Percentiles rank a stretch among this genome's conserved stretches.
phyloP scores from a whole-genome alignment of 2,888 invertebrate species.

The Drosophila parthenogenetica region DNA sequence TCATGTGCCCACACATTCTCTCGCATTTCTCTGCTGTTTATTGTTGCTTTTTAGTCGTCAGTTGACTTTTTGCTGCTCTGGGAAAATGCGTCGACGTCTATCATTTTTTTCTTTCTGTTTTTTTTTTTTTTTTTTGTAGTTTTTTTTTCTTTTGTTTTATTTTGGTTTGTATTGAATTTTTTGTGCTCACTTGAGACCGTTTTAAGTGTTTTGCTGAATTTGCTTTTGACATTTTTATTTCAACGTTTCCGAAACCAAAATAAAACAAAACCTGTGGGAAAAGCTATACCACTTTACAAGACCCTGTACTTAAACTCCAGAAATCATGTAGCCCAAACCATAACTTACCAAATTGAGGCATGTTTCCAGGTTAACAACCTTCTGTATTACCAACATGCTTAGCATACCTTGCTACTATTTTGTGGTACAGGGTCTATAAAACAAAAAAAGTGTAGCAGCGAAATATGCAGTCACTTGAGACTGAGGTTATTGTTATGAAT shows the following conservation, averaged over 20 bases:
- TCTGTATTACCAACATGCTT: too few relatives aligned
- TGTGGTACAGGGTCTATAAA: too few relatives aligned
- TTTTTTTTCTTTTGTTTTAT: constrained; percentile 23
- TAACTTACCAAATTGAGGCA: too few relatives aligned
- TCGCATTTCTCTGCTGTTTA: constrained; percentile 49
- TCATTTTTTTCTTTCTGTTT: constrained; percentile 31
- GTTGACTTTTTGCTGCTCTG: constrained; percentile 65
- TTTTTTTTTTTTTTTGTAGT: constrained; percentile 35
- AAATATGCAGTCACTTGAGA: constrained; percentile 18
- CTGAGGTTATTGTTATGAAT: constrained; percentile 13
- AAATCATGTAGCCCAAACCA: too few relatives aligned
- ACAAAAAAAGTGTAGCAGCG: background rate
- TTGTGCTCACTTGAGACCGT: constrained; percentile 71
- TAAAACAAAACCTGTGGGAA: background rate
- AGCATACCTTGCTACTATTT: too few relatives aligned
- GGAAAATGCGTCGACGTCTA: constrained; percentile 45
- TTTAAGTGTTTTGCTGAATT: constrained; percentile 73
- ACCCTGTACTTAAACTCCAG: too few relatives aligned
- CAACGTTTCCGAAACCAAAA: constrained; percentile 17
- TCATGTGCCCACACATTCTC: constrained; percentile 17
- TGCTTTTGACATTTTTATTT: constrained; percentile 64
- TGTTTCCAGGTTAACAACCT: too few relatives aligned
- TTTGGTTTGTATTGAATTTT: constrained; percentile 13
- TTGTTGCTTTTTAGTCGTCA: constrained; percentile 52
- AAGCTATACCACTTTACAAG: too few relatives aligned